phyloP scores from a whole-genome alignment of 2,888 invertebrate genomes.

The Fragum sueziense region DNA sequence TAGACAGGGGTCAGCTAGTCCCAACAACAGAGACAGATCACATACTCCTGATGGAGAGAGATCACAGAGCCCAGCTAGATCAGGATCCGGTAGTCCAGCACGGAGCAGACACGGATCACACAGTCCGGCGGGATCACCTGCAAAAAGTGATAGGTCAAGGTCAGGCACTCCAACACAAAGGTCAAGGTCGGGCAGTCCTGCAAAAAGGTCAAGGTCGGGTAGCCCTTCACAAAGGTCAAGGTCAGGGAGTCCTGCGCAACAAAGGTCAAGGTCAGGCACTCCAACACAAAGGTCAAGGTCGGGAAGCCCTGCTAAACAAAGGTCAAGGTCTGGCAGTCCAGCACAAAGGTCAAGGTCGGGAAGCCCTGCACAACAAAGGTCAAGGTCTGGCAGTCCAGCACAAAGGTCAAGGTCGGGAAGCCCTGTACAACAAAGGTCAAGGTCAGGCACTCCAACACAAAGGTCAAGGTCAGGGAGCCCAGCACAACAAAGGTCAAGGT shows the following conservation, averaged over 20 bases:
- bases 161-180: conserved; percentile 43
- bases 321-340: conserved; percentile 56
- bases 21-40: conserved; percentile 50
- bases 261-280: conserved; percentile 26
- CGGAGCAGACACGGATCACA: conserved; percentile 53
- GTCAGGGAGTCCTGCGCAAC: conserved; percentile 38
- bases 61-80: conserved; percentile 52
- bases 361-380: conserved; percentile 28
- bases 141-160: conserved; percentile 52
- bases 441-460: conserved; percentile 48
- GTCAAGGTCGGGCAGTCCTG: conserved; percentile 49
- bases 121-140: conserved; percentile 48
- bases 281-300: conserved; percentile 33
- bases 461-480: conserved; percentile 48
- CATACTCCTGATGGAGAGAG: conserved; percentile 55
- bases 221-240: conserved; percentile 44
- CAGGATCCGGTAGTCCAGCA: conserved; percentile 45
- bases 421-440: conserved; percentile 51
- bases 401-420: conserved; percentile 52
- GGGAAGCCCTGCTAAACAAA: conserved; percentile 47
- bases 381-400: conserved; percentile 42
- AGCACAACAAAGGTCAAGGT: conserved; percentile 43
- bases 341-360: conserved; percentile 42
- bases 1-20: conserved; percentile 53
- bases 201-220: conserved; percentile 40